Base-by-base conservation (phyloP, 2,113 vertebrate genomes). In the Heptranchias perlo region DNA sequence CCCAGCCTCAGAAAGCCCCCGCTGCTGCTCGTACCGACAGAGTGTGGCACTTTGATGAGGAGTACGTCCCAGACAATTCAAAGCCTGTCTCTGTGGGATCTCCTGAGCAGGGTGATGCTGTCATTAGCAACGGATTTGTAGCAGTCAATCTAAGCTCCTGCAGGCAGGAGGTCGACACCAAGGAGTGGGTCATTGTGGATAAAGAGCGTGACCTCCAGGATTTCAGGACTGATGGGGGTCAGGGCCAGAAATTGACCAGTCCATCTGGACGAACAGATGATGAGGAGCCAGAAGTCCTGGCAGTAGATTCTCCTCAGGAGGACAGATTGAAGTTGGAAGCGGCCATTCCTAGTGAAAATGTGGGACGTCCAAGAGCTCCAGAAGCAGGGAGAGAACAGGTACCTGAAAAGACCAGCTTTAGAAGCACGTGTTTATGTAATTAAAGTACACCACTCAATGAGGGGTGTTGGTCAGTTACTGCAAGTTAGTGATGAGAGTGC, bases 131-230 rank as follows among this genome's bases (percentile, higher is more conserved):
- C 96, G 99, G 98, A 86, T 99, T 99, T 96, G 98, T 99, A 97
- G 99, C 99, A 93, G 98, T 99, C 96, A 99, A 99, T 96, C 97
- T 99, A 97, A 99, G 98, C 97, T 99, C 99, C 96, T 98, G 98
- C 97, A 98, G 97, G 97, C 99, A 99, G 96, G 99, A 99, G 47
- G 96, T 98, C 96, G 99, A 99, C 97, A 99, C 99, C 61, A 98
- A 98, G 96, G 99, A 99, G 96, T 99, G 99, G 99, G 99, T 99
- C 91, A 98, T 99, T 97, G 98, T 99, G 97, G 99, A 99, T 96
- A 98, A 98, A 73, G 98, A 98, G 96, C 98, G 97, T 87, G 97
- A 99, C 97, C 97, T 98, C 97, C 96, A 97, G 91, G 98, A 98
- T 97, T 98, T 98, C 97, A 97, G 97, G 96, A 97, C 97, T 97